These are phyloP conservation scores for Stratiomys singularior DNA, from an alignment of 2,888 invertebrate species.

Conservation along the genomic window DNA sequence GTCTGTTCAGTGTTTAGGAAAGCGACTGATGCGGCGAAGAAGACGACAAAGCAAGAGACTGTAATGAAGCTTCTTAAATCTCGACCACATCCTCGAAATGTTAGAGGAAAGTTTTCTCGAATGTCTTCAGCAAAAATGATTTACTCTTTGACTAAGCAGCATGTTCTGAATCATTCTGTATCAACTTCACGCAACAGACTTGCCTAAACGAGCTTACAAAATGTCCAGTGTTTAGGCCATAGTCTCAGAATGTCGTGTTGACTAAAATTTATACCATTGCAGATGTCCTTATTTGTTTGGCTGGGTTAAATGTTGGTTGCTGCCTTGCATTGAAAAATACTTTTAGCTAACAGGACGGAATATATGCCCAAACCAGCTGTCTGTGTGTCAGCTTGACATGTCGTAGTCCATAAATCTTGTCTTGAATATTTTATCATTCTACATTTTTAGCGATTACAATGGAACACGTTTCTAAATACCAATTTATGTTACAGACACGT, in stretches of 20 bases:
- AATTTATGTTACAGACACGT: constrained; percentile 20
- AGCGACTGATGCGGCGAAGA: too few species aligned
- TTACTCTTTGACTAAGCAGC: too few species aligned
- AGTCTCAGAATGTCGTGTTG: background rate
- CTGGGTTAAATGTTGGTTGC: background rate
- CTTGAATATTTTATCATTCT: constrained; percentile 44
- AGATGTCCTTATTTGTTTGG: background rate
- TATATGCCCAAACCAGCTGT: background rate
- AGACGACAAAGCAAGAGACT: too few species aligned
- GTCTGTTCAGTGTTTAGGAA: too few species aligned
- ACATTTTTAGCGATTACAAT: constrained; percentile 31
- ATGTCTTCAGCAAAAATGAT: too few species aligned
- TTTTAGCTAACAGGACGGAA: background rate
- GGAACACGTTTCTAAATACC: constrained; percentile 43
- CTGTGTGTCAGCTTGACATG: constrained; percentile 17
- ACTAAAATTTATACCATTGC: constrained; percentile 4
- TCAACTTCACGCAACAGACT: too few species aligned
- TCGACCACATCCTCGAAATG: too few species aligned
- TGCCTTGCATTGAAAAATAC: constrained; percentile 13
- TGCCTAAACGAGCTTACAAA: too few species aligned
- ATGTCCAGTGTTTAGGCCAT: too few species aligned
- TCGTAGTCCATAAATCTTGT: constrained; percentile 37
- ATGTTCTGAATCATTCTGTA: too few species aligned
- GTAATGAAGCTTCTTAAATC: too few species aligned
- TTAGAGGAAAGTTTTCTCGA: too few species aligned